Percentiles rank a stretch among this genome's conserved stretches.
Evolutionary conservation across 2,113 vertebrate species (phyloP).

Genomic region (Hippocampus zosterae): DNA sequence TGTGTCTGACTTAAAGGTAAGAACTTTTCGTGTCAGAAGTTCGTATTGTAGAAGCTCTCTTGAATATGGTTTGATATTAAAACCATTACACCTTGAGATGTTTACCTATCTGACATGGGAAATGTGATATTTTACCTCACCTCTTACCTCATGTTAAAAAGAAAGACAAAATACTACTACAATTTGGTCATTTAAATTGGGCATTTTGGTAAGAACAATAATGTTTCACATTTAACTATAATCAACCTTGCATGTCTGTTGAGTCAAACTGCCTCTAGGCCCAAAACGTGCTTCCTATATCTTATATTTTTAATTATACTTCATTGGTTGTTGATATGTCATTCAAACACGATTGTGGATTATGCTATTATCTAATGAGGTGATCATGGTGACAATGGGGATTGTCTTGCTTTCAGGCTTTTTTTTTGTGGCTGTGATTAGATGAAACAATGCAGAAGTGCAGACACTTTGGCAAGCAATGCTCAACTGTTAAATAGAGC

Average conservation of each 20-base stretch:
- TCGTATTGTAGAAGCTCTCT: not conserved
- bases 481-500: slow-evolving; percentile 23
- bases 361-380: not conserved
- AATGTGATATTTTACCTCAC: not conserved
- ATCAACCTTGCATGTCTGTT: not conserved
- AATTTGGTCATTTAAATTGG: not conserved
- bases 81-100: not conserved
- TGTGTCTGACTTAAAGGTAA: not conserved
- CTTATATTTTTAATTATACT: not conserved
- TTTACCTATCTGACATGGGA: not conserved
- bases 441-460: slow-evolving; percentile 27
- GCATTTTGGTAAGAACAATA: not conserved
- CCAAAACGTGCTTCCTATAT: not conserved
- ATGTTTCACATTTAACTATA: too few species aligned
- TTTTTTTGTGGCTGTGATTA: slow-evolving; percentile 24
- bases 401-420: not conserved
- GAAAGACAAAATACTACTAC: not conserved
- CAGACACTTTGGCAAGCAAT: slow-evolving; percentile 21
- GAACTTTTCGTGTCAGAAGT: not conserved
- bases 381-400: not conserved
- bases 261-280: not conserved
- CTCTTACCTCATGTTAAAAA: not conserved
- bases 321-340: not conserved
- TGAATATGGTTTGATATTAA: not conserved
- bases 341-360: not conserved